These are phyloP conservation scores for Chrysaora quinquecirrha DNA, from an alignment of 30 jellyfish, hydroid and myxozoan species.

Conservation along the genomic window DNA sequence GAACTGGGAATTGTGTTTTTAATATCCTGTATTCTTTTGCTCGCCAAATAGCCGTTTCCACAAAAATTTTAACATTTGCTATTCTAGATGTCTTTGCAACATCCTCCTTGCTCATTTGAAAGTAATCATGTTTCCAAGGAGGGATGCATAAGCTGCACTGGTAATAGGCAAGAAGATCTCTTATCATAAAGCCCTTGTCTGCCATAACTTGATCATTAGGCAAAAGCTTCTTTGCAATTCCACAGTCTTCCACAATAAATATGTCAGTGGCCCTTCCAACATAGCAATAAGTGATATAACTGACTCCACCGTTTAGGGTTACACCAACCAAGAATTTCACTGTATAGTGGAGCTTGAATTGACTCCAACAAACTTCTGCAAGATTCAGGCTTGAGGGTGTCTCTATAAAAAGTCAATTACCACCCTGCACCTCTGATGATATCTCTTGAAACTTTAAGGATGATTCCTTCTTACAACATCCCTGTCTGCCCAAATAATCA, in stretches of 20 bases:
- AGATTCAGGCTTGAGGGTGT: conserved; percentile 51
- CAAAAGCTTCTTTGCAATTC: conserved; percentile 16
- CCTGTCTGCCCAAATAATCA: too few relatives aligned
- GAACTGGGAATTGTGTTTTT: conserved; percentile 13
- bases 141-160: conserved; percentile 55
- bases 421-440: too few relatives aligned
- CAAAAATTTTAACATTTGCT: too few relatives aligned
- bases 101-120: conserved; percentile 35
- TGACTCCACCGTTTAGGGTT: conserved; percentile 65
- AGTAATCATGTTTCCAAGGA: conserved; percentile 2
- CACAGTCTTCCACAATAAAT: conserved; percentile 30
- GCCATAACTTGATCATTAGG: conserved; percentile 76
- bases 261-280: conserved; percentile 67
- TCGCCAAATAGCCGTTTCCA: conserved; percentile 47
- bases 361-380: conserved; percentile 53
- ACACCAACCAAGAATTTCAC: conserved; percentile 41
- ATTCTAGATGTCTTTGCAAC: conserved; percentile 38
- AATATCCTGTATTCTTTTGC: conserved; percentile 23
- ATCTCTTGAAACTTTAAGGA: too few relatives aligned
- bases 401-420: too few relatives aligned
- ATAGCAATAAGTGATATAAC: conserved; percentile 18
- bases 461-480: too few relatives aligned
- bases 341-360: conserved; percentile 50
- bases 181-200: conserved; percentile 52
- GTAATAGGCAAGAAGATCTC: conserved; percentile 27